phyloP scores from a whole-genome alignment of 1,140 invertebrate species.

The Zophobas morio region DNA sequence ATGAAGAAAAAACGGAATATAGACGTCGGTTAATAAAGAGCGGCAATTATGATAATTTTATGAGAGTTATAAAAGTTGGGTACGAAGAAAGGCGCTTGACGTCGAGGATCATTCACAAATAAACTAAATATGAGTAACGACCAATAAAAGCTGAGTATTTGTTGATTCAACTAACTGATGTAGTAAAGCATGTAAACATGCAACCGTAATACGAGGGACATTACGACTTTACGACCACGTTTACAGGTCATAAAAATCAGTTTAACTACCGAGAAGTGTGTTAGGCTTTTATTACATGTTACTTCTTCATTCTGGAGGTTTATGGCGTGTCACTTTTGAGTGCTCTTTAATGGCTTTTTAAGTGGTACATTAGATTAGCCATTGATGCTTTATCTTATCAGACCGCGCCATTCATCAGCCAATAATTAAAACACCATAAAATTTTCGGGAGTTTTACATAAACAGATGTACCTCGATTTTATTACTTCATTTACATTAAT shows the following conservation, averaged over 20 bases:
- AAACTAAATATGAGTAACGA: constrained; percentile 52
- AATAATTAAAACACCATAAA: constrained; percentile 36
- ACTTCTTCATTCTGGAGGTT: constrained; percentile 55
- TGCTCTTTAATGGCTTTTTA: constrained; percentile 57
- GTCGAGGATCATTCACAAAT: constrained; percentile 10
- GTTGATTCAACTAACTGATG: constrained; percentile 58
- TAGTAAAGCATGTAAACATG: constrained; percentile 61
- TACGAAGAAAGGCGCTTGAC: neutral
- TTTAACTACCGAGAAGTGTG: constrained; percentile 62
- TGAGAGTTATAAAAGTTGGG: neutral
- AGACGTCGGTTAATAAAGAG: constrained; percentile 6
- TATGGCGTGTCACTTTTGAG: constrained; percentile 53
- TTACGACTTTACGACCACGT: constrained; percentile 64
- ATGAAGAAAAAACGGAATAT: neutral
- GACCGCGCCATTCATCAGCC: constrained; percentile 9
- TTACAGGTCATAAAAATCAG: constrained; percentile 66
- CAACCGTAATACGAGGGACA: constrained; percentile 63
- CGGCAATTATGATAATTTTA: constrained; percentile 15
- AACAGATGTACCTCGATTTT: constrained; percentile 35
- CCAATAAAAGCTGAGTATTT: constrained; percentile 57
- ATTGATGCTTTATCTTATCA: constrained; percentile 52
- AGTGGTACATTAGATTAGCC: constrained; percentile 50
- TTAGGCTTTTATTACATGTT: constrained; percentile 58
- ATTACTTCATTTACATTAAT: constrained; percentile 43
- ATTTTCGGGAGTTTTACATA: constrained; percentile 34